A percentile compares a stretch with the other conserved stretches of the same genome.
Conservation (phyloP, 2,113 vertebrate species). For the Ranitomeya variabilis region DNA sequence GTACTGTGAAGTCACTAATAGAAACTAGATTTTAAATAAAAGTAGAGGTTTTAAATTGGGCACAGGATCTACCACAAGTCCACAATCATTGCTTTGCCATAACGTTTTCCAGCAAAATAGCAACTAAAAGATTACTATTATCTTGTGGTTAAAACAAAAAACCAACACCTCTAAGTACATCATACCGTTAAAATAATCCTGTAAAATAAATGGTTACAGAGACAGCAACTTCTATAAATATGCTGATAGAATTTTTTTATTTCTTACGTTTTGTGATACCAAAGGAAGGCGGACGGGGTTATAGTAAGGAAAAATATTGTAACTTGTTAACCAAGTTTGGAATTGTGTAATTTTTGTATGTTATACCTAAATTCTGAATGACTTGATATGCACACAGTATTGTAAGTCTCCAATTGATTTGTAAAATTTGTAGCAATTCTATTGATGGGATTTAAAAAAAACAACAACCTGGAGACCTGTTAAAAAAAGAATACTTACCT, state of each 20-base stretch:
- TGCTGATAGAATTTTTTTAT: background rate
- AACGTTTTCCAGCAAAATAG: background rate
- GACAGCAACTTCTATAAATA: background rate
- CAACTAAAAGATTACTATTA: background rate
- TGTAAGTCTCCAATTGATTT: too few species aligned
- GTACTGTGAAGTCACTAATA: background rate
- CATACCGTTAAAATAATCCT: background rate
- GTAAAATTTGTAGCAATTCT: too few species aligned
- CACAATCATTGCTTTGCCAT: background rate
- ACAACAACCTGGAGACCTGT: too few species aligned
- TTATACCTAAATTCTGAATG: too few species aligned
- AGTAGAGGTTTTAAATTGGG: background rate
- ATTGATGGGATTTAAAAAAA: too few species aligned
- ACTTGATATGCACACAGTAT: too few species aligned
- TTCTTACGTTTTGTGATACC: too few species aligned
- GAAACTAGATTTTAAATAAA: background rate
- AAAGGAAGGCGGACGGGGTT: too few species aligned
- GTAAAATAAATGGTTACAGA: slow-evolving; percentile 10
- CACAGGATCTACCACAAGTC: background rate
- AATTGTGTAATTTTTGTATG: too few species aligned
- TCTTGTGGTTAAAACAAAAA: background rate
- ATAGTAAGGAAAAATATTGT: too few species aligned
- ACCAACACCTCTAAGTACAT: background rate
- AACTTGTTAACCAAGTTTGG: too few species aligned
- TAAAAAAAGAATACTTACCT: too few species aligned